phyloP scores from a whole-genome alignment of 1,140 invertebrate species.

The Pseudomyrmex gracilis region DNA sequence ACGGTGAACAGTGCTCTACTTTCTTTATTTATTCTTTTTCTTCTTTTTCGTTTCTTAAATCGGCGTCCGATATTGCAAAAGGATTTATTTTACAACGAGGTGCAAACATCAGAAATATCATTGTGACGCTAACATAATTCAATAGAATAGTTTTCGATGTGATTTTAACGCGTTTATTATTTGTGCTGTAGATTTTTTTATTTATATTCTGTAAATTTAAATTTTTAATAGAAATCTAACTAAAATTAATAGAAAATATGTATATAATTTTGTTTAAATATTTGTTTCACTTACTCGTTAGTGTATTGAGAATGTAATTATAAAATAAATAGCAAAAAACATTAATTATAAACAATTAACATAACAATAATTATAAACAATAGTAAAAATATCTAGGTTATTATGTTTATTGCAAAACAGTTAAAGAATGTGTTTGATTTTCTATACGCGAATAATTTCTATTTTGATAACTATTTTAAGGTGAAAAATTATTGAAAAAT shows the following conservation, averaged over 20 bases:
- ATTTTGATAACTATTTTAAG: background rate
- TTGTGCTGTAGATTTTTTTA: background rate
- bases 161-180: background rate
- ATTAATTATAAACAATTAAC: too few relatives aligned
- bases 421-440: background rate
- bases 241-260: background rate
- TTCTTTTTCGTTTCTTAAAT: conserved; percentile 2
- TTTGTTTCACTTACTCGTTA: background rate
- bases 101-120: conserved; percentile 11
- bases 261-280: background rate
- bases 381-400: too few relatives aligned
- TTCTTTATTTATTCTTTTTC: conserved; percentile 28
- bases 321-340: background rate
- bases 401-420: too few relatives aligned
- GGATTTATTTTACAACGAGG: background rate
- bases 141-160: background rate
- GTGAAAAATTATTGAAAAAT: background rate
- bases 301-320: background rate
- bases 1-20: conserved; percentile 34
- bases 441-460: background rate
- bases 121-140: conserved; percentile 17
- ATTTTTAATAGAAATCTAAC: too few relatives aligned
- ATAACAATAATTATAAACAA: too few relatives aligned
- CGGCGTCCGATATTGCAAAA: background rate
- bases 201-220: background rate